These are phyloP conservation scores for Illadopsis cleaveri DNA, from an alignment of 2,113 vertebrate species.

Conservation along the genomic window DNA sequence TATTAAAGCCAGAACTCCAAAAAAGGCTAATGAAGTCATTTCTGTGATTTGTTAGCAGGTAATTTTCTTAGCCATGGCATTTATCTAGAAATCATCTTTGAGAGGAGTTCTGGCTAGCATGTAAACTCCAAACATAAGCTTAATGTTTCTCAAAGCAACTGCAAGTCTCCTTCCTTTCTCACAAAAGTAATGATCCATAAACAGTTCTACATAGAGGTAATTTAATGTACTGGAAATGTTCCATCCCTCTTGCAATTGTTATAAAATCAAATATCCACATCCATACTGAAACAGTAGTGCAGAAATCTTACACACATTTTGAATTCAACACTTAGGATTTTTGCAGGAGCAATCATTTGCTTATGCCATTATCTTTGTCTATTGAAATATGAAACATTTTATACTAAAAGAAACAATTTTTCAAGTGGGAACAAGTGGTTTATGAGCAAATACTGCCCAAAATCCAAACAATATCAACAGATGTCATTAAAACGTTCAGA, in stretches of 20 bases:
- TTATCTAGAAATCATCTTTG: not conserved
- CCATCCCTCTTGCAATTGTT: not conserved
- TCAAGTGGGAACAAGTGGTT: not conserved
- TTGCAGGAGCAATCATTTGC: not conserved
- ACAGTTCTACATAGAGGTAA: not conserved
- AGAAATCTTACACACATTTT: not conserved
- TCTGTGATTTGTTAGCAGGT: accelerated
- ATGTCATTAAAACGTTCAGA: not conserved
- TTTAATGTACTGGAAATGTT: not conserved
- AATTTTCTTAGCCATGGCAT: not conserved
- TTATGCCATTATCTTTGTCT: not conserved
- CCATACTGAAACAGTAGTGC: not conserved
- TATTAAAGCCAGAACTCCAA: not conserved
- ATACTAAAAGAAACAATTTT: not conserved
- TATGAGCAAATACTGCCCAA: not conserved
- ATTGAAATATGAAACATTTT: not conserved
- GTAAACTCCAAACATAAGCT: not conserved
- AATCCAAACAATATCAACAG: not conserved
- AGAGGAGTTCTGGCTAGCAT: not conserved
- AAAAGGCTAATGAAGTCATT: not conserved
- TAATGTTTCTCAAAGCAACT: not conserved
- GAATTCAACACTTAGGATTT: not conserved
- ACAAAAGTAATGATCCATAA: not conserved
- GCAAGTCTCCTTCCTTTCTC: not conserved
- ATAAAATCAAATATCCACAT: not conserved